Evolutionary conservation across 30 jellyfish, hydroid and myxozoan species (phyloP), one percentile per base, ranked within the genome.

Genomic region (Sanderia malayensis): DNA sequence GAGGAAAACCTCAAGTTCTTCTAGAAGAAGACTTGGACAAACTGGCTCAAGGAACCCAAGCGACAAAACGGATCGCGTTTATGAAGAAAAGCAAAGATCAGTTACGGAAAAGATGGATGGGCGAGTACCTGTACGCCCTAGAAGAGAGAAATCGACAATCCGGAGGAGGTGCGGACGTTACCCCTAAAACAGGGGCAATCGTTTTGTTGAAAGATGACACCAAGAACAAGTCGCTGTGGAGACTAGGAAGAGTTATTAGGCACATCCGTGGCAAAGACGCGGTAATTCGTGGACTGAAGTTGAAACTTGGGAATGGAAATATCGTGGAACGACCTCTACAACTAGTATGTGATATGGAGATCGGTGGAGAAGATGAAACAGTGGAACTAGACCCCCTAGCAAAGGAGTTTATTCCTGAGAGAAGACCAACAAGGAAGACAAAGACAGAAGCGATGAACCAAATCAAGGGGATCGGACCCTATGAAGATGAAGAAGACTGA

Each of bases 301-400:
- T 81, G 66, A 46, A 58, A 44, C 44, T 70, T 19, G 93, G 93
- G 33, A 70, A 81, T 58, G 85, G 93, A 25, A 32, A 68, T 62
- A 46, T 81, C 73, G 57, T 81, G 29, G 86, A 81, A 70, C 79
- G 85, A 68, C 93, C 79, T 17, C 67, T 81, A 32, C 93, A 81
- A 63, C 79, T 81, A 17, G 86, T 81, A 19, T 70, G 86, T 58
- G 76, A 81, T 44, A 18, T 69, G 86, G 93, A 81, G 73, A 70
- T 81, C 46, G 93, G 88, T 24, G 88, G 88, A 33, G 88, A 41
- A 76, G 80, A 76, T 44, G 75, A 76, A 28, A 41, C 61, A 1
- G 58, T 61, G 22, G 63, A 74, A 41, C 32, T 74, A 58, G 45
- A 74, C 53, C 86, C 86, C 61, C 44, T 25, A 29, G 86, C 86